Percentiles rank a stretch among this genome's conserved stretches.
Conservation (phyloP, 2,888 invertebrate species). For the Drosophila setosimentum region DNA sequence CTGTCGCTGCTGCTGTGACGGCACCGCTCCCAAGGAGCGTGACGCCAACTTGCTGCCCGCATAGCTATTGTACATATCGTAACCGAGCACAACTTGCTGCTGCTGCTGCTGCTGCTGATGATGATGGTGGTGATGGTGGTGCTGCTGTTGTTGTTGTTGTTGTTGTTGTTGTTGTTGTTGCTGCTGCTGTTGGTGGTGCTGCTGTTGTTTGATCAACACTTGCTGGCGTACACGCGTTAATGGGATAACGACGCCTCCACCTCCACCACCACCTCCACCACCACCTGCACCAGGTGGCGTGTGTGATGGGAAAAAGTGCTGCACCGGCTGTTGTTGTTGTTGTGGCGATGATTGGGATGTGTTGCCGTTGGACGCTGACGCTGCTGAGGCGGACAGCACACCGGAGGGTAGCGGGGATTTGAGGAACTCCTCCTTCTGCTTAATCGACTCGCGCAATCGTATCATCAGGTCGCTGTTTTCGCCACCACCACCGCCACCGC, state of each 20-base stretch:
- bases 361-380: slow-evolving; percentile 44
- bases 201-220: too few species aligned
- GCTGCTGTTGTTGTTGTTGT: slow-evolving; percentile 40
- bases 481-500: slow-evolving; percentile 22
- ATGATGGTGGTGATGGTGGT: slow-evolving; percentile 46
- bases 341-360: slow-evolving; percentile 43
- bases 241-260: too few species aligned
- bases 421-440: slow-evolving; percentile 95
- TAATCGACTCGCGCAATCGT: slow-evolving; percentile 92
- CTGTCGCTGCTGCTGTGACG: slow-evolving; percentile 48
- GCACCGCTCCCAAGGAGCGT: slow-evolving; percentile 58
- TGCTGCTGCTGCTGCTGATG: slow-evolving; percentile 60
- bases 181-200: slow-evolving; percentile 29
- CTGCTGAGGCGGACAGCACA: slow-evolving; percentile 40
- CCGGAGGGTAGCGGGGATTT: slow-evolving; percentile 87
- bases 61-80: slow-evolving; percentile 82
- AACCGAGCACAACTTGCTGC: slow-evolving; percentile 67
- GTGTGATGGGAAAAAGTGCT: slow-evolving; percentile 70
- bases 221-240: too few species aligned
- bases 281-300: slow-evolving; percentile 46
- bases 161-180: slow-evolving; percentile 64
- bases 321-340: slow-evolving; percentile 47
- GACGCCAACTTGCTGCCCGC: slow-evolving; percentile 63
- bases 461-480: slow-evolving; percentile 86
- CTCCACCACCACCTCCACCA: slow-evolving; percentile 24